Evolutionary conservation across 1,140 invertebrate species (phyloP), one percentile per base, ranked within the genome.

Genomic region (Panagrolaimus sp.): DNA sequence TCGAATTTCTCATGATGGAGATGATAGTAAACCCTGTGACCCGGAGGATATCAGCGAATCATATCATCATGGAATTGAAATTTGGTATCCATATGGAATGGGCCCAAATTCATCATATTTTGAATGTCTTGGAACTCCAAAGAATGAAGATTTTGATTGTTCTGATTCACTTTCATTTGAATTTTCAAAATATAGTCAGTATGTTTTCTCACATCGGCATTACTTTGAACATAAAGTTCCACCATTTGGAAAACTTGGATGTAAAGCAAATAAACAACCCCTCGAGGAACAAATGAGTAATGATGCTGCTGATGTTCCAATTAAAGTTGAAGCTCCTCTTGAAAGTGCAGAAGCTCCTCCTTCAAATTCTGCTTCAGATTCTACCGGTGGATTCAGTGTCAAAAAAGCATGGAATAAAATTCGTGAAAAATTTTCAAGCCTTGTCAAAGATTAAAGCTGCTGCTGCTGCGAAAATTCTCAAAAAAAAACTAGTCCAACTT

Each of bases 41-140:
- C 52, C 52, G 5, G 14, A 17, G 1, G 28, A 58, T 14, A n/a
- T 28, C 52, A 17, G 17, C 12, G 52, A 58, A 58, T 24, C 15
- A 21, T 58, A 58, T 58, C 63, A 65, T 65, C 63, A 65, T 21
- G 44, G 44, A 10, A 46, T 44, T 7, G 65, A 67, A 47, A 52
- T 67, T 21, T 67, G 63, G 63, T 64, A 58, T 58, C 52, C 52
- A 12, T 26, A 21, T 28, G 21, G 28, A 10, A 58, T 58, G 52
- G 12, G 17, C 5, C 15, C 15, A 24, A 58, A 58, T 17, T 26
- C 21, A 21, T n/a, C 52, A 58, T 58, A 58, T 28, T 58, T n/a
- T n/a, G 52, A 58, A 14, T 58, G 52, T 21, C 52, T 58, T 1
- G 52, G 52, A 21, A 10, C 14, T 12, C 52, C 52, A 28, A 58